phyloP scores from a whole-genome alignment of 2,797 vertebrate species.

The Euthynnus affinis region DNA sequence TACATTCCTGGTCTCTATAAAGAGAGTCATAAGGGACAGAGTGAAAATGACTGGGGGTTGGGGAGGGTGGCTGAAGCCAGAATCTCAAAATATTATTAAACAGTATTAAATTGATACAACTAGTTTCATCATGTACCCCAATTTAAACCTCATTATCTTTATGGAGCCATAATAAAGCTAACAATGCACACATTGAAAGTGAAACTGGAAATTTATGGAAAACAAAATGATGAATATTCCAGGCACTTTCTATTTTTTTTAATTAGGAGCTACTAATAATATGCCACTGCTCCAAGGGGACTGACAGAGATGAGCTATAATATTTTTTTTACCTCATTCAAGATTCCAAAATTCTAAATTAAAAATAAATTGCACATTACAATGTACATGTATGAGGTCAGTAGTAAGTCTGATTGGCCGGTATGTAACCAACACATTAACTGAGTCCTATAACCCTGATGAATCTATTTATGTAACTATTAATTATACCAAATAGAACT shows the following conservation, averaged over 20 bases:
- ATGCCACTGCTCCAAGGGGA: no score
- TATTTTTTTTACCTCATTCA: no score
- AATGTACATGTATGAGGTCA: neutral
- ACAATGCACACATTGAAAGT: neutral
- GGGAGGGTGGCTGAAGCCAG: neutral
- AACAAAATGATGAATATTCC: neutral
- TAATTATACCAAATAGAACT: no score
- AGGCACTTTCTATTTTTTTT: neutral
- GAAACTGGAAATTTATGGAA: neutral
- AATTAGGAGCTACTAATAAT: neutral
- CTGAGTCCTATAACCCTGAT: neutral
- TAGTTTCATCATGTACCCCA: neutral
- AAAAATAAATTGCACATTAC: neutral
- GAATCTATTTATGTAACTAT: neutral
- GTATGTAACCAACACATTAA: neutral
- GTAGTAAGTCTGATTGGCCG: no score
- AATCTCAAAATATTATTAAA: neutral
- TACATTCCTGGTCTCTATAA: neutral
- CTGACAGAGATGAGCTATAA: no score
- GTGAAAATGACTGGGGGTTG: neutral
- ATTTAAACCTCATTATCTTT: constrained; percentile 2
- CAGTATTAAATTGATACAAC: neutral
- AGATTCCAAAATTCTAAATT: neutral
- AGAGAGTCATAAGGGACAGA: neutral
- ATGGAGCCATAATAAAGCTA: neutral